These are phyloP conservation scores for Suncus etruscus DNA, from an alignment of 2,113 vertebrate genomes.

Conservation along the genomic window DNA sequence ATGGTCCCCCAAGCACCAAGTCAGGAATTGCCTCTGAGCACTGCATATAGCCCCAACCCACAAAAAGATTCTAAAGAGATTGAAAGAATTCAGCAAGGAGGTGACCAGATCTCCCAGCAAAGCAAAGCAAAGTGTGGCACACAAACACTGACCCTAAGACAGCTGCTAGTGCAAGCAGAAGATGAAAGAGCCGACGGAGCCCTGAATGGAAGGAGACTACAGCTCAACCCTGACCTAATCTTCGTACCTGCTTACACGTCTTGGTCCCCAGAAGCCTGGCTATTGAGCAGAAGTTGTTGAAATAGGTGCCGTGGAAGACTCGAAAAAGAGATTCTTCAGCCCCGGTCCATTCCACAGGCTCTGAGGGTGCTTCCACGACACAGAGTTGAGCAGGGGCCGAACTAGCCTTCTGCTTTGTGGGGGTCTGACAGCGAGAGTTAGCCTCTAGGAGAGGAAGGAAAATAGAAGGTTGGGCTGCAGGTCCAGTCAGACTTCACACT, in stretches of 20 bases:
- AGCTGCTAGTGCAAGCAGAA: not conserved
- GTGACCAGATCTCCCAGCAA: not conserved
- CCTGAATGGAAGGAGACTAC: too few species aligned
- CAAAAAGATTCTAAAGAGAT: too few species aligned
- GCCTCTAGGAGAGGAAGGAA: slow-evolving; percentile 88
- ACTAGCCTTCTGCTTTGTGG: slow-evolving; percentile 93
- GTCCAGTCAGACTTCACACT: not conserved
- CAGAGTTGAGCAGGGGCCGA: slow-evolving; percentile 89
- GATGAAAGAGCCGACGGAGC: not conserved
- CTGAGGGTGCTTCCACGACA: slow-evolving; percentile 85
- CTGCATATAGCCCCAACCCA: too few species aligned
- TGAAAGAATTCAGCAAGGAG: not conserved
- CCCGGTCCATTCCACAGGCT: slow-evolving; percentile 93
- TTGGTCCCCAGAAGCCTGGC: slow-evolving; percentile 97
- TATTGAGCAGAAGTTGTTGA: slow-evolving; percentile 99
- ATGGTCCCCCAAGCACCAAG: too few species aligned
- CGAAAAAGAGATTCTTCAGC: slow-evolving; percentile 98
- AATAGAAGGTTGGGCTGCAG: not conserved
- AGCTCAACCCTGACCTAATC: not conserved
- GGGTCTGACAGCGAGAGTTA: slow-evolving; percentile 97
- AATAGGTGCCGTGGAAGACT: slow-evolving; percentile 98
- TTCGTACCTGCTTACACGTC: slow-evolving; percentile 95
- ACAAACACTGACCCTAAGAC: not conserved
- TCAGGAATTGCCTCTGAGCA: too few species aligned
- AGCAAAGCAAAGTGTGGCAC: not conserved